Conservation (phyloP, 1,140 invertebrate genomes). For the Cephus cinctus region DNA sequence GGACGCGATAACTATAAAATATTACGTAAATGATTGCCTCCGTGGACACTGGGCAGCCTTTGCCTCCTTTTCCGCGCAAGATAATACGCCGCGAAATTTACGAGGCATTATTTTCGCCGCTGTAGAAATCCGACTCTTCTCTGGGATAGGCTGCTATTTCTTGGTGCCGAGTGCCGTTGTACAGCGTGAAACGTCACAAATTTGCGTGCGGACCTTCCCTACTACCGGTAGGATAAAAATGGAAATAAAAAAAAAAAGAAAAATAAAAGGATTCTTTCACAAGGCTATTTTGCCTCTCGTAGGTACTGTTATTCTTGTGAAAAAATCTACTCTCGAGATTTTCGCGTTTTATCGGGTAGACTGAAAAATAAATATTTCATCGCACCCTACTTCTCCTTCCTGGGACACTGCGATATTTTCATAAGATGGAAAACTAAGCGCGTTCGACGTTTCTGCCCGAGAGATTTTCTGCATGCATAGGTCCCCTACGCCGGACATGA, state of each 20-base stretch:
- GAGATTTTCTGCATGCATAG: constrained; percentile 40
- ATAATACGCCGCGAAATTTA: constrained; percentile 51
- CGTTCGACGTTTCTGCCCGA: constrained; percentile 34
- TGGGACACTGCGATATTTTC: constrained; percentile 32
- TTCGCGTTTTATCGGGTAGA: too few relatives aligned
- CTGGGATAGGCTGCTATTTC: too few relatives aligned
- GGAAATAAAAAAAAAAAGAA: background rate
- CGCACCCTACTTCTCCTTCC: constrained; percentile 1
- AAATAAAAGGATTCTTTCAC: background rate
- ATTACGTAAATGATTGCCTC: constrained; percentile 53
- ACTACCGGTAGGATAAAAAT: background rate
- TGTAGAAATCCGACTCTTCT: too few relatives aligned
- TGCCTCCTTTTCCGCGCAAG: constrained; percentile 52
- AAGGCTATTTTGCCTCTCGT: too few relatives aligned
- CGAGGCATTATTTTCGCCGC: constrained; percentile 44
- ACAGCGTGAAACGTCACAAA: too few relatives aligned
- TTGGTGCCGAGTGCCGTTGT: too few relatives aligned
- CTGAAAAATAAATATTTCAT: constrained; percentile 11
- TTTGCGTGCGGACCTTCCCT: too few relatives aligned
- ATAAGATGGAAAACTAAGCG: constrained; percentile 25
- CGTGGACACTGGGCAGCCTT: constrained; percentile 25
- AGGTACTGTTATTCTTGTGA: too few relatives aligned
- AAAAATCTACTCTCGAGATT: too few relatives aligned
- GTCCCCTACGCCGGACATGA: constrained; percentile 43
- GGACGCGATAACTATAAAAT: constrained; percentile 54